Evolutionary conservation across 2,113 vertebrate genomes (phyloP).

Genomic region (Rhinichthys klamathensis): DNA sequence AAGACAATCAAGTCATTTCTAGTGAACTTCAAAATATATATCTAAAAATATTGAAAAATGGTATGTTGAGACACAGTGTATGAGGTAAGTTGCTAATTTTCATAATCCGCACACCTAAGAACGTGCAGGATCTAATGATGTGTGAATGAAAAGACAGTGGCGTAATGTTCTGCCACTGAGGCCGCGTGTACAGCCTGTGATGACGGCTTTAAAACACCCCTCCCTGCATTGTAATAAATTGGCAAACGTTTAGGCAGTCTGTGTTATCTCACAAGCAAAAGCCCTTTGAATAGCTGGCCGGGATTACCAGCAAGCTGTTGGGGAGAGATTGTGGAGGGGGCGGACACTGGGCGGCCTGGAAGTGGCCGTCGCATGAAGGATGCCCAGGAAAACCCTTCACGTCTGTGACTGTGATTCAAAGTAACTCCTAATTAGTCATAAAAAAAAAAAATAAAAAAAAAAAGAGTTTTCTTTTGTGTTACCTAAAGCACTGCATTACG

Average conservation of each 20-base stretch:
- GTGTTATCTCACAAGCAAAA: slow-evolving; percentile 63
- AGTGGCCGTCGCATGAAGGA: slow-evolving; percentile 4
- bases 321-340: slow-evolving; percentile 48
- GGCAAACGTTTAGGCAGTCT: slow-evolving; percentile 63
- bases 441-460: background rate
- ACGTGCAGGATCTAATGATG: background rate
- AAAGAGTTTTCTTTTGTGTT: background rate
- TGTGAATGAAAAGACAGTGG: background rate
- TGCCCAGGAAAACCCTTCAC: slow-evolving; percentile 47
- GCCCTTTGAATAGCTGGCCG: slow-evolving; percentile 54
- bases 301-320: slow-evolving; percentile 53
- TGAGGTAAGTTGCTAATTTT: background rate
- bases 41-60: background rate
- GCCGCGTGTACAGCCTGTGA: background rate
- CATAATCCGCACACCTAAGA: background rate
- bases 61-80: background rate
- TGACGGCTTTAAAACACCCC: slow-evolving; percentile 32
- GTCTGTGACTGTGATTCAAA: background rate
- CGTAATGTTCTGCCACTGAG: slow-evolving; percentile 22
- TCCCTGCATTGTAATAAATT: slow-evolving; percentile 61
- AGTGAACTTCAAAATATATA: background rate
- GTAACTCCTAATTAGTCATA: slow-evolving; percentile 5
- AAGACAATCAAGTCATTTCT: background rate
- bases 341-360: background rate
- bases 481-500: background rate